Base-by-base conservation (phyloP, 2,888 invertebrate species). In the Hirtodrosophila confusa region DNA sequence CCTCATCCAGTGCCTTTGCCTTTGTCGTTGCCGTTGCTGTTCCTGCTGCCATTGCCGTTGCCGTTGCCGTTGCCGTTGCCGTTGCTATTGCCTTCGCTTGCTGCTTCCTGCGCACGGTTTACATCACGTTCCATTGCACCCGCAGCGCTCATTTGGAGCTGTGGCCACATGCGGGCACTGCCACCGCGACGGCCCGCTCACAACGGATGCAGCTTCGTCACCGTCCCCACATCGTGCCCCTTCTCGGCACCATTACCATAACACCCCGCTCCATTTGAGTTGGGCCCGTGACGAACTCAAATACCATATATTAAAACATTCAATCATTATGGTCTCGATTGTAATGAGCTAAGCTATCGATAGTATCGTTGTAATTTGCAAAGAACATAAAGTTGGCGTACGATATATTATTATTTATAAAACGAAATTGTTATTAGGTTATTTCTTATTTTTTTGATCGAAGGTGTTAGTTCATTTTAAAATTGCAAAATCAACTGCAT, bases 151-250 rank as follows among this genome's bases (percentile, higher is more conserved):
- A 67, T 72, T 76, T 57, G 66, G 61, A 36, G 55, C 33, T 69
- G 53, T 76, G 66, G 60, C 78, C 70, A 68, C 67, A 78, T 69
- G 62, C 64, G 62, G 77, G 73, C 49, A 67, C 39, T 17, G 49
- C 40, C 23, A 31, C 24, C 12, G 24, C 27, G 12, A 29, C 33
- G n/a, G 35, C 39, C 45, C 36, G 17, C 10, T 11, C 31, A 54
- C 43, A 53, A 31, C 37, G 40, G 41, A 36, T 41, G 56, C 40
- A 53, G 11, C 37, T 35, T 36, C 47, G 17, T 40, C 31, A 35
- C 5, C 17, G 4, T 17, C 36, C 8, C 39, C 69, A 2, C 17
- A 17, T 17, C 17, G 17, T 17, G 1, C 17, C 17, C 17, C 17
- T 17, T 1, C 17, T 17, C 1, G 40, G 29, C 29, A 35, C 3